Conservation (phyloP, 2,113 vertebrate genomes). For the Phoxinus phoxinus region DNA sequence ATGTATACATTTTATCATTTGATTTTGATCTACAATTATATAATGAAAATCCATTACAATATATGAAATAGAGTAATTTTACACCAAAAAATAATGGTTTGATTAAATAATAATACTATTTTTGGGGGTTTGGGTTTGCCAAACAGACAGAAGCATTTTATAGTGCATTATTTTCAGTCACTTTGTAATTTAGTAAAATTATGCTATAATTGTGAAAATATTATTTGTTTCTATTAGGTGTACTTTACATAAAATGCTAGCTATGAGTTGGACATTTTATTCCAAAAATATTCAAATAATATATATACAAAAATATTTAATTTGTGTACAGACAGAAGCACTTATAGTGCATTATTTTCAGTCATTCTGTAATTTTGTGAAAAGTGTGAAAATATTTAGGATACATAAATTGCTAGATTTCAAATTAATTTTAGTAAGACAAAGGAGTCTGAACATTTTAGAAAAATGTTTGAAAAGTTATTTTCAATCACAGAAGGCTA, state of each 20-base stretch:
- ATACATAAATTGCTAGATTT: neutral
- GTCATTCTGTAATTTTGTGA: neutral
- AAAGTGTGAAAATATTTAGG: neutral
- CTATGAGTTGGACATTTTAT: neutral
- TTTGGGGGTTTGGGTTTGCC: neutral
- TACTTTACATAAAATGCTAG: neutral
- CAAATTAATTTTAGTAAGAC: neutral
- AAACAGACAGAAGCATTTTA: neutral
- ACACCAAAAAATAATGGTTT: too few relatives aligned
- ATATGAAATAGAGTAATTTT: too few relatives aligned
- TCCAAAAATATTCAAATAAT: neutral
- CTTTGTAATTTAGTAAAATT: neutral
- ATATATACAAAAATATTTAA: neutral
- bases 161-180: neutral
- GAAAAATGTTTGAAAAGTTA: neutral
- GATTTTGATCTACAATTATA: too few relatives aligned
- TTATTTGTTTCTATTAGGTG: neutral
- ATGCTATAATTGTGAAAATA: neutral
- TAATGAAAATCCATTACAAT: too few relatives aligned
- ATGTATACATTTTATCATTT: neutral
- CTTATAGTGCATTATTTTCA: neutral
- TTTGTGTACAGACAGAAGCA: neutral
- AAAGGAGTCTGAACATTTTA: neutral
- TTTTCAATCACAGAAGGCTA: neutral
- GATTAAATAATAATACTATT: neutral